Evolutionary conservation across 2,113 vertebrate genomes (phyloP), one percentile per base, ranked within the genome.

Genomic region (Acanthisitta chloris): DNA sequence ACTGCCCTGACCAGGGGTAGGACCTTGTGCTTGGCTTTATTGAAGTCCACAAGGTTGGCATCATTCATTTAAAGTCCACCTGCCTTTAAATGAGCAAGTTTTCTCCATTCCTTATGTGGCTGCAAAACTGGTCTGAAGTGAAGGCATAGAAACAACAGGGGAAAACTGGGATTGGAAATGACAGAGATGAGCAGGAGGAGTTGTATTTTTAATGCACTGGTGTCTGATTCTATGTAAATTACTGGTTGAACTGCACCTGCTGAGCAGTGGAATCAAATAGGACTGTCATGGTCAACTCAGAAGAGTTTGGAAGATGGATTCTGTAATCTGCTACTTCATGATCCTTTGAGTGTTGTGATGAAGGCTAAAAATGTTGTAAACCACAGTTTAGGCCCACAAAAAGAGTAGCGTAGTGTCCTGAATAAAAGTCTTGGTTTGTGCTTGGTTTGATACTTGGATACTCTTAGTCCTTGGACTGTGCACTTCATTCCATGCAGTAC

Each of bases 381-480:
- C 24, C 1, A 3, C 46, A 36, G 28, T 26, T 67, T 10, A 46
- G 20, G 13, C 13, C 21, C 17, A 5, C 42, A n/a, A 3, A 34
- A 48, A 21, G 11, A 26, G 2, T 7, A 7, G 14, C 8, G 19
- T n/a, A 14, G 18, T 40, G 20, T 52, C 62, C 49, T 18, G 34
- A 81, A 19, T 40, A 23, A 24, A 52, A 51, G 17, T 9, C 62
- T n/a, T n/a, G n/a, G n/a, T n/a, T n/a, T n/a, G n/a, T n/a, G n/a
- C n/a, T n/a, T n/a, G n/a, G n/a, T n/a, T n/a, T n/a, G n/a, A n/a
- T n/a, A n/a, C n/a, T n/a, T n/a, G n/a, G n/a, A n/a, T n/a, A n/a
- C n/a, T n/a, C n/a, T n/a, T 12, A 23, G 8, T 58, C 8, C 26
- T 65, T 69, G 34, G 26, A 3, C 29, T 0, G 0, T 76, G n/a